Percentiles rank a stretch among this genome's conserved stretches.
phyloP scores from a whole-genome alignment of 2,888 invertebrate species.

The Busseola fusca region DNA sequence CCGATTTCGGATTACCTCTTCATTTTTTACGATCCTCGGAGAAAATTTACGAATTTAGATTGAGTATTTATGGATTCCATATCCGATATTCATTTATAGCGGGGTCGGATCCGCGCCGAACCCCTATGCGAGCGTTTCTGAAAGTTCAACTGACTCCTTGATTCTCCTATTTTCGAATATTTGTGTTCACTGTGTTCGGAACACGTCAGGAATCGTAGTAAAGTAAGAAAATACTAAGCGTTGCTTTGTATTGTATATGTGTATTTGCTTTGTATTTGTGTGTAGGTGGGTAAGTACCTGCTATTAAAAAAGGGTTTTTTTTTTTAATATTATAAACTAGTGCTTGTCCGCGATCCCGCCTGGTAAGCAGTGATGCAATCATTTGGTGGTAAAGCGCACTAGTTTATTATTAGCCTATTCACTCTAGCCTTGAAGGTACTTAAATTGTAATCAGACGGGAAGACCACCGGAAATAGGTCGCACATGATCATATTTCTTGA shows the following conservation, averaged over 20 bases:
- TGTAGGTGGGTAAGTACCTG: background rate
- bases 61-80: conserved; percentile 84
- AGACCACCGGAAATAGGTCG: too few species aligned
- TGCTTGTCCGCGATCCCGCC: too few species aligned
- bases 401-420: too few species aligned
- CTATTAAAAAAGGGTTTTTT: too few species aligned
- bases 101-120: conserved; percentile 72
- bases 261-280: background rate
- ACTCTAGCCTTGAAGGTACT: too few species aligned
- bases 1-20: conserved; percentile 80
- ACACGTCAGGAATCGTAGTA: background rate
- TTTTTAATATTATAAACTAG: too few species aligned
- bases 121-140: conserved; percentile 67
- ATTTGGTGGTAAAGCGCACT: too few species aligned
- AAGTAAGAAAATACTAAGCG: background rate
- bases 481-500: too few species aligned
- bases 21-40: conserved; percentile 78
- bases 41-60: conserved; percentile 84
- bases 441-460: too few species aligned
- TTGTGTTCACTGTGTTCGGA: conserved; percentile 2
- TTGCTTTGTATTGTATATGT: background rate
- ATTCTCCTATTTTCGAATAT: conserved; percentile 56
- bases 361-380: too few species aligned
- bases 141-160: conserved; percentile 73
- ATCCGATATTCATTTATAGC: conserved; percentile 82